Percentiles rank a stretch among this genome's conserved stretches.
phyloP scores from a whole-genome alignment of 2,888 invertebrate species.

The Cheilosia scutellata region DNA sequence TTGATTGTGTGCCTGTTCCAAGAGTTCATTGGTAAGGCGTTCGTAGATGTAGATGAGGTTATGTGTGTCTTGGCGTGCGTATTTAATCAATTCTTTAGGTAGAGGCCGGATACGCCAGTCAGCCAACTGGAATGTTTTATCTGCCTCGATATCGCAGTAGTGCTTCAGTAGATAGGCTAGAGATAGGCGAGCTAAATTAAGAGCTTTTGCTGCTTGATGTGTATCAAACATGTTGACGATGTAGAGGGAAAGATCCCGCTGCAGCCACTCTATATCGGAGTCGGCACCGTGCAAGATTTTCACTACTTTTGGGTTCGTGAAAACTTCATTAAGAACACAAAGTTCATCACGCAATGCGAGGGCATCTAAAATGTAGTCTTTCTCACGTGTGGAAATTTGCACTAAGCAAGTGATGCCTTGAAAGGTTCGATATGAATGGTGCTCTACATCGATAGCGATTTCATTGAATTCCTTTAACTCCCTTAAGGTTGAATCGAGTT shows the following conservation, averaged over 20 bases:
- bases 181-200: constrained; percentile 89
- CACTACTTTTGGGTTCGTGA: constrained; percentile 94
- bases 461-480: constrained; percentile 89
- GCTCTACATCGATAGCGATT: constrained; percentile 96
- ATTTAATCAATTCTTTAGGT: constrained; percentile 90
- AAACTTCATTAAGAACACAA: constrained; percentile 92
- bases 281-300: constrained; percentile 98
- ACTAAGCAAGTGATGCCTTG: constrained; percentile 98
- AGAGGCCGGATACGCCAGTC: constrained; percentile 98
- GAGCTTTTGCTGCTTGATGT: constrained; percentile 91
- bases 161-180: constrained; percentile 90
- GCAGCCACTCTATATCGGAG: constrained; percentile 95
- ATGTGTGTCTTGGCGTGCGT: constrained; percentile 98
- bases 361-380: constrained; percentile 96
- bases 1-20: constrained; percentile 87
- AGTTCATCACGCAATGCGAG: constrained; percentile 92
- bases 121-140: constrained; percentile 96
- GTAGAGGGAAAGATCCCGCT: constrained; percentile 97
- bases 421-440: constrained; percentile 96
- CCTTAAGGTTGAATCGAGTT: constrained; percentile 87
- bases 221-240: constrained; percentile 99
- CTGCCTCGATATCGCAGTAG: constrained; percentile 91
- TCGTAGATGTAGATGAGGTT: constrained; percentile 96
- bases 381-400: constrained; percentile 93
- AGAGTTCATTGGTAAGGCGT: constrained; percentile 89